phyloP scores from a whole-genome alignment of 2,888 invertebrate species.

The Xylota segnis region DNA sequence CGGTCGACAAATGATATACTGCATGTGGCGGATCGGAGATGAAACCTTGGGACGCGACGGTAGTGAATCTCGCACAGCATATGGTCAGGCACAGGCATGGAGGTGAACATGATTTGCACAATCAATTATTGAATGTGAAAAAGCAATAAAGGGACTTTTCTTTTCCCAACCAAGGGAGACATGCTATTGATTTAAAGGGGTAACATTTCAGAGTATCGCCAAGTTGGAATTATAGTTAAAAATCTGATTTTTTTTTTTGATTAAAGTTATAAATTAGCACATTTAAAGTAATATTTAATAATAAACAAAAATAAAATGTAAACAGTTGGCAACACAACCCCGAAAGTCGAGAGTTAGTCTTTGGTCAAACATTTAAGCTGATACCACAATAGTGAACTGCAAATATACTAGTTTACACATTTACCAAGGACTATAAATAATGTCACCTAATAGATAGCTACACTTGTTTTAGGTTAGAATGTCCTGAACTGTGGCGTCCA shows the following conservation, averaged over 20 bases:
- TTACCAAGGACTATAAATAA: no score
- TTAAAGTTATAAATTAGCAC: not conserved
- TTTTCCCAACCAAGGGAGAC: not conserved
- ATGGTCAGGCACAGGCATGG: slow-evolving; percentile 31
- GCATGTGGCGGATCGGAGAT: slow-evolving; percentile 48
- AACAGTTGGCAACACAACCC: no score
- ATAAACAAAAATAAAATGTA: no score
- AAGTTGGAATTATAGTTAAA: slow-evolving; percentile 26
- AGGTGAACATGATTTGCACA: slow-evolving; percentile 71
- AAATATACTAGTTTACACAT: no score
- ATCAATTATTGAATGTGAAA: slow-evolving; percentile 69
- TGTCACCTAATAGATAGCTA: no score
- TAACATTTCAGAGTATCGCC: not conserved
- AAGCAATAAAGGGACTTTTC: slow-evolving; percentile 19
- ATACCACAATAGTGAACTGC: no score
- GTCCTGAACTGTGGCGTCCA: no score
- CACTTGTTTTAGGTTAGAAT: no score
- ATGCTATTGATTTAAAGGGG: slow-evolving; percentile 26
- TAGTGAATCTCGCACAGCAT: slow-evolving; percentile 46
- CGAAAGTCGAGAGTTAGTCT: no score
- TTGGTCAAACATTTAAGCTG: no score
- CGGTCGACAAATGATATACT: slow-evolving; percentile 76
- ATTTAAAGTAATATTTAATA: no score
- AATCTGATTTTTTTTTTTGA: not conserved
- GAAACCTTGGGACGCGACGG: slow-evolving; percentile 43